A percentile compares a stretch with the other conserved stretches of the same genome.
Conservation (phyloP, 2,888 invertebrate genomes). For the Barypeithes pellucidus region DNA sequence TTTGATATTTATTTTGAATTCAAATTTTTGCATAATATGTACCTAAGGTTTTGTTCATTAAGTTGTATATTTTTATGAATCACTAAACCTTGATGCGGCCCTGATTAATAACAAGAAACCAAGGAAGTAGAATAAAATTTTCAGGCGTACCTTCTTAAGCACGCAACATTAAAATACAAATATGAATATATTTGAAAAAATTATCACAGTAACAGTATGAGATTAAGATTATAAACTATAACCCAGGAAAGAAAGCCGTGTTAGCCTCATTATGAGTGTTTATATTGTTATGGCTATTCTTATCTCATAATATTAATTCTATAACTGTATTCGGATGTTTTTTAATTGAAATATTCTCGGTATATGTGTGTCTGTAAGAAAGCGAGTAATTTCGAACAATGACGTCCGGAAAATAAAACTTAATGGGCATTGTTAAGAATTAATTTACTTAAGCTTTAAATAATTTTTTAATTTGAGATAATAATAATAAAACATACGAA, state of each 20-base stretch:
- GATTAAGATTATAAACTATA: conserved; percentile 29
- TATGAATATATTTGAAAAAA: conserved; percentile 45
- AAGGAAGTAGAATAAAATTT: conserved; percentile 37
- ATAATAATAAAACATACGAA: neutral
- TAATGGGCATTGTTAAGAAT: neutral
- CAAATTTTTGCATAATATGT: no score
- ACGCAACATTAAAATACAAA: conserved; percentile 49
- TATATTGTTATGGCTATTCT: conserved; percentile 26
- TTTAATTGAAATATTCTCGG: conserved; percentile 22
- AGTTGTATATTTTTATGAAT: no score
- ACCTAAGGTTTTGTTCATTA: no score
- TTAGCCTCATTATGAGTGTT: conserved; percentile 26
- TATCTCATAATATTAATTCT: conserved; percentile 29
- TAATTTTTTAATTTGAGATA: neutral
- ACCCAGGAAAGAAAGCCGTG: conserved; percentile 30
- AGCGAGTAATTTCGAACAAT: conserved; percentile 3
- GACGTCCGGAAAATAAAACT: conserved; percentile 15
- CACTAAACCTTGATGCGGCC: conserved; percentile 20
- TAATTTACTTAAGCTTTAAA: neutral
- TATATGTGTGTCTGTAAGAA: conserved; percentile 9
- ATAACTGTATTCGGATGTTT: conserved; percentile 26
- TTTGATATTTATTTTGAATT: no score
- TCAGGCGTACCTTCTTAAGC: conserved; percentile 29
- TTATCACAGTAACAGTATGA: conserved; percentile 31
- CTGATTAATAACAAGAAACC: conserved; percentile 29